phyloP scores from a whole-genome alignment of 1,140 invertebrate species.

The Neomicropteryx cornuta region DNA sequence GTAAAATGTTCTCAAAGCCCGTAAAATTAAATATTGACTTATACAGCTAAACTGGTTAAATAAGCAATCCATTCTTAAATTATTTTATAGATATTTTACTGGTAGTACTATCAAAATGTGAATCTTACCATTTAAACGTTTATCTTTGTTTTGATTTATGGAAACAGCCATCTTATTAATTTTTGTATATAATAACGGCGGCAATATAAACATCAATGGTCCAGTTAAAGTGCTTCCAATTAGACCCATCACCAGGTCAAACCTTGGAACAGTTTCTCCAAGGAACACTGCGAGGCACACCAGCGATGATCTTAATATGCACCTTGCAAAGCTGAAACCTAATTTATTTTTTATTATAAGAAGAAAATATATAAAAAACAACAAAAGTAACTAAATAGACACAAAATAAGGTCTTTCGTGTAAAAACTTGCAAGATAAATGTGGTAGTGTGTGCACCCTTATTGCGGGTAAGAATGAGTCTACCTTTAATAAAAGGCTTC shows the following conservation, averaged over 20 bases:
- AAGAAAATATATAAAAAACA: constrained; percentile 4
- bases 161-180: constrained; percentile 36
- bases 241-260: constrained; percentile 81
- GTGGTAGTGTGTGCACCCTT: too few species aligned
- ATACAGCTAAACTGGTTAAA: constrained; percentile 21
- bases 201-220: constrained; percentile 74
- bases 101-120: constrained; percentile 20
- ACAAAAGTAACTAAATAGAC: too few species aligned
- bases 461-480: too few species aligned
- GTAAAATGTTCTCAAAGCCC: too few species aligned
- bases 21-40: constrained; percentile 15
- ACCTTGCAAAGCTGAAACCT: constrained; percentile 74
- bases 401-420: too few species aligned
- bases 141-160: constrained; percentile 13
- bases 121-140: constrained; percentile 9
- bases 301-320: constrained; percentile 57
- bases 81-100: constrained; percentile 10
- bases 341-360: constrained; percentile 20
- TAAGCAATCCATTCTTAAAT: not conserved
- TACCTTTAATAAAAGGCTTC: too few species aligned
- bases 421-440: too few species aligned
- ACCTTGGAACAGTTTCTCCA: constrained; percentile 72
- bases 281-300: constrained; percentile 62
- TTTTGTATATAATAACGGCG: constrained; percentile 67
- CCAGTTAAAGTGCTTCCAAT: constrained; percentile 77